Evolutionary conservation across 2,113 vertebrate species (phyloP).

Genomic region (Pollimyrus isidori): DNA sequence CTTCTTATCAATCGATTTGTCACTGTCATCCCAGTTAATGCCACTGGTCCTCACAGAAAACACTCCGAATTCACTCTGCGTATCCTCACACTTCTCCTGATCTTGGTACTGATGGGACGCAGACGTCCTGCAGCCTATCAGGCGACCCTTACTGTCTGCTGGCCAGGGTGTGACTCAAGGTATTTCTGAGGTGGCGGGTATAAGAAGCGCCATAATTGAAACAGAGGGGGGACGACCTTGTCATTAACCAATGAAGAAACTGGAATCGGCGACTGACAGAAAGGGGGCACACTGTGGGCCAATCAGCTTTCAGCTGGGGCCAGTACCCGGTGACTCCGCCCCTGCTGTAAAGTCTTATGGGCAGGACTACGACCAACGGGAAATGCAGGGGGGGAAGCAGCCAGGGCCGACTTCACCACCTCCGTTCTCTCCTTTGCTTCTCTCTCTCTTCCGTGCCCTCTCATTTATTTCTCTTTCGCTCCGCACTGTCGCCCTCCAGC

Average conservation of each 20-base stretch:
- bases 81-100: background rate
- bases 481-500: conserved; percentile 60
- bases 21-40: background rate
- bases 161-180: background rate
- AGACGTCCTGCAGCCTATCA: background rate
- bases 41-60: background rate
- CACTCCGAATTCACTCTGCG: background rate
- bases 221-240: background rate
- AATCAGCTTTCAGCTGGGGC: background rate
- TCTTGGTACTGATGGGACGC: background rate
- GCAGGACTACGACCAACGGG: background rate
- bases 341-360: background rate
- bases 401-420: background rate
- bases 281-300: background rate
- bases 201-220: background rate
- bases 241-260: background rate
- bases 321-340: background rate
- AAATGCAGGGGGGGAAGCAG: background rate
- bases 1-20: background rate
- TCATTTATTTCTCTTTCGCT: background rate
- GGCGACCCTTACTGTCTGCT: background rate
- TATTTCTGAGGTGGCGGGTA: background rate
- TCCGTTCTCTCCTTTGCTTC: background rate
- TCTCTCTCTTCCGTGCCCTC: background rate
- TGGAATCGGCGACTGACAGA: background rate